phyloP scores from a whole-genome alignment of 1,140 invertebrate species.

The Cyclargus thomasi region DNA sequence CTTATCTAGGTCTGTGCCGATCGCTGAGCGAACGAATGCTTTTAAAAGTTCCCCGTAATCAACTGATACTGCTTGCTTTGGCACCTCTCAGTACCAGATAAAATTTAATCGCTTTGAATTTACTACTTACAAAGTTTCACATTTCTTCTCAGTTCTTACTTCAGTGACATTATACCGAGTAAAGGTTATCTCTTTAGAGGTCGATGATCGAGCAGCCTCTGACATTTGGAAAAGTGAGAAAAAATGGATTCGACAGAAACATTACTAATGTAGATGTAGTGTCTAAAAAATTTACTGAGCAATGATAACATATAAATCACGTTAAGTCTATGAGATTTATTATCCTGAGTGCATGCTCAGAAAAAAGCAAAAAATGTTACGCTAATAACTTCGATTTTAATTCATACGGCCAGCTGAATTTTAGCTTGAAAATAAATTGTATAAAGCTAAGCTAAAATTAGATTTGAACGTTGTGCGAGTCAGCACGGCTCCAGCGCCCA shows the following conservation, averaged over 20 bases:
- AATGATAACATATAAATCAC: too few relatives aligned
- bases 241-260: too few relatives aligned
- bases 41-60: conserved; percentile 39
- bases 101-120: conserved; percentile 8
- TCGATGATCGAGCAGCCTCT: too few relatives aligned
- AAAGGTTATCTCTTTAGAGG: not conserved
- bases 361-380: too few relatives aligned
- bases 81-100: conserved; percentile 16
- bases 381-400: too few relatives aligned
- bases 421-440: not conserved
- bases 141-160: not conserved
- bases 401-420: not conserved
- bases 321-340: too few relatives aligned
- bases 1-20: conserved; percentile 28
- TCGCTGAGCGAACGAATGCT: conserved; percentile 32
- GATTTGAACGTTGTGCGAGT: not conserved
- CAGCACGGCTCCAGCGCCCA: not conserved
- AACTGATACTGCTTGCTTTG: conserved; percentile 29
- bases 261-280: too few relatives aligned
- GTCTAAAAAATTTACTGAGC: too few relatives aligned
- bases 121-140: not conserved
- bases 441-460: not conserved
- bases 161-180: not conserved
- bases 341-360: too few relatives aligned
- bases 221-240: too few relatives aligned